Percentiles rank a stretch among this genome's conserved stretches.
phyloP scores from a whole-genome alignment of 2,113 vertebrate genomes.

The Ailuropoda melanoleuca region DNA sequence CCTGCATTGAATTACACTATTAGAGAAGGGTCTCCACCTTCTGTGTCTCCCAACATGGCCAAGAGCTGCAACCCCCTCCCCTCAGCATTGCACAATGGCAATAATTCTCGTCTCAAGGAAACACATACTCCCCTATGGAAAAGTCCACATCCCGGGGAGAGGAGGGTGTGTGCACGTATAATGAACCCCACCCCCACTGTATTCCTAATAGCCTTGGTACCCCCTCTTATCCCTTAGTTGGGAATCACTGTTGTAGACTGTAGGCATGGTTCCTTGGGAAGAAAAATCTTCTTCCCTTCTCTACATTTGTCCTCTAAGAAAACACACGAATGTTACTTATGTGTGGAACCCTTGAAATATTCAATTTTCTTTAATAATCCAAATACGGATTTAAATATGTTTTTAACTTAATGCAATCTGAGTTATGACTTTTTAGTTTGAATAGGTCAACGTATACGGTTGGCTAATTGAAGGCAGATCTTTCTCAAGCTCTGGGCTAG shows the following conservation, averaged over 20 bases:
- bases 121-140: neutral
- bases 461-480: constrained; percentile 34
- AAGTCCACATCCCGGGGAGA: neutral
- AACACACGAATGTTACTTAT: neutral
- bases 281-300: neutral
- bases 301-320: neutral
- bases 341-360: neutral
- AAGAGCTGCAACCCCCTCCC: neutral
- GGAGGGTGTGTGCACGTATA: no score
- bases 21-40: neutral
- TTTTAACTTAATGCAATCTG: neutral
- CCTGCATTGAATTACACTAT: neutral
- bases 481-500: neutral
- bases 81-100: neutral
- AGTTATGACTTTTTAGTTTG: neutral
- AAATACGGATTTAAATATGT: constrained; percentile 7
- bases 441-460: neutral
- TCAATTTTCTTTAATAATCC: neutral
- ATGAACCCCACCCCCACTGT: no score
- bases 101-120: neutral
- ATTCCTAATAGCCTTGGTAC: neutral
- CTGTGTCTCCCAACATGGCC: neutral
- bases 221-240: neutral
- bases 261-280: neutral
- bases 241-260: neutral